Evolutionary conservation across 2,888 invertebrate species (phyloP).

Genomic region (Sinhomidia bicolor): DNA sequence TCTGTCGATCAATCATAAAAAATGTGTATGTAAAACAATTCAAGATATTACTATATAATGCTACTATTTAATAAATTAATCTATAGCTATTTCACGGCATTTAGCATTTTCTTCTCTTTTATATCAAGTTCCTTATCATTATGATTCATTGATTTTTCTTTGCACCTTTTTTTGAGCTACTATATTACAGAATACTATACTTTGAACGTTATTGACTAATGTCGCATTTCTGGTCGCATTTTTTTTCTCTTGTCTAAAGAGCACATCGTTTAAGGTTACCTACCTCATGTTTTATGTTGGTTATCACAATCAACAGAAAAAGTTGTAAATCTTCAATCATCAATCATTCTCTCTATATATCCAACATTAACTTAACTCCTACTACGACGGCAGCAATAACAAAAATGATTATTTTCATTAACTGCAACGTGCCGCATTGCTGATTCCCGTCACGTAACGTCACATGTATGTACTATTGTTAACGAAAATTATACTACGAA

Average conservation of each 20-base stretch:
- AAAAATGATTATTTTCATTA: constrained; percentile 4
- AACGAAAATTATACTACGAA: not conserved
- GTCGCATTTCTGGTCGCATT: not conserved
- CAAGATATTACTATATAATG: not conserved
- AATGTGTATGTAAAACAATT: constrained; percentile 27
- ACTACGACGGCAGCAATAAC: not conserved
- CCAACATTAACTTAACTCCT: not conserved
- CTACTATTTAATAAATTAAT: not conserved
- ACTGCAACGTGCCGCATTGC: not conserved
- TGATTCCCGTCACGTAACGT: constrained; percentile 63
- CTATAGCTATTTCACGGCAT: not conserved
- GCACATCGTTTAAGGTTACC: constrained; percentile 25
- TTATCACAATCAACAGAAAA: constrained; percentile 39
- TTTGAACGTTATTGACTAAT: not conserved
- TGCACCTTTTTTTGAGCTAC: not conserved
- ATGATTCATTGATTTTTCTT: not conserved
- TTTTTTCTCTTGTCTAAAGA: not conserved
- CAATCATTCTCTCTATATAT: not conserved
- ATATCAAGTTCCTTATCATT: not conserved
- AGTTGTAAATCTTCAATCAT: constrained; percentile 36
- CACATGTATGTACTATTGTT: constrained; percentile 2
- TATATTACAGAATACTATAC: not conserved
- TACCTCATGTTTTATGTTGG: not conserved
- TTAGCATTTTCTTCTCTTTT: not conserved
- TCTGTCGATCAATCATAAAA: constrained; percentile 1